A percentile compares a stretch with the other conserved stretches of the same genome.
phyloP scores from a whole-genome alignment of 2,888 invertebrate species.

The Alloscopus bannaensis region DNA sequence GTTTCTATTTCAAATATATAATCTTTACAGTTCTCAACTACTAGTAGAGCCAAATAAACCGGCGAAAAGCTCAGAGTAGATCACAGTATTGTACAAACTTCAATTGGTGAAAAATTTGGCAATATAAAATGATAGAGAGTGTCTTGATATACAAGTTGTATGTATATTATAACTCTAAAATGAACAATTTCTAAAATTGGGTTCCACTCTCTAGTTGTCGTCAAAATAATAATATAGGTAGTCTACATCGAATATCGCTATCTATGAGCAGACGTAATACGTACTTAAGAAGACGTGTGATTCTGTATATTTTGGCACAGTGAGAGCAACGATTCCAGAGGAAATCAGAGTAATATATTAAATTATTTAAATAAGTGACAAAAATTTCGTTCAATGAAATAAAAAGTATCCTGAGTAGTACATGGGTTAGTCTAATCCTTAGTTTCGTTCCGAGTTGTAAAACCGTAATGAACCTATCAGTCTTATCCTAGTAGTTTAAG shows the following conservation, averaged over 20 bases:
- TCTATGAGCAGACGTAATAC: slow-evolving; percentile 2
- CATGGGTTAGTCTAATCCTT: slow-evolving; percentile 47
- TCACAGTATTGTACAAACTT: slow-evolving; percentile 67
- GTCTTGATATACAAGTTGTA: slow-evolving; percentile 2
- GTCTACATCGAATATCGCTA: neutral
- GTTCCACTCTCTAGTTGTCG: too few species aligned
- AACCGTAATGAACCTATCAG: slow-evolving; percentile 59
- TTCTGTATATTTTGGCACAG: slow-evolving; percentile 49
- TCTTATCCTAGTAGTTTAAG: slow-evolving; percentile 53
- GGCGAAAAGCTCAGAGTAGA: slow-evolving; percentile 67
- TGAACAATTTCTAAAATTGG: too few species aligned
- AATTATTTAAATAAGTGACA: neutral
- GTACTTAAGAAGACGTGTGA: slow-evolving; percentile 44
- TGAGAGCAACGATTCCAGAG: slow-evolving; percentile 41
- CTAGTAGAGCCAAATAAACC: slow-evolving; percentile 56
- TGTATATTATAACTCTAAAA: slow-evolving; percentile 21
- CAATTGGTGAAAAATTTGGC: slow-evolving; percentile 62
- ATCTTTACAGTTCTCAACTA: neutral
- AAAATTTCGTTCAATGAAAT: slow-evolving; percentile 22
- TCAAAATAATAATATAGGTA: neutral
- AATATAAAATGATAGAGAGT: slow-evolving; percentile 61
- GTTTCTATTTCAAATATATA: slow-evolving; percentile 6
- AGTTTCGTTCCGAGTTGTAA: slow-evolving; percentile 59
- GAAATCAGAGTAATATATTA: slow-evolving; percentile 9
- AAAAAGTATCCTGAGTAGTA: slow-evolving; percentile 50